These are phyloP conservation scores for Acanthosoma haemorrhoidale DNA, from an alignment of 2,888 invertebrate genomes.

Conservation along the genomic window DNA sequence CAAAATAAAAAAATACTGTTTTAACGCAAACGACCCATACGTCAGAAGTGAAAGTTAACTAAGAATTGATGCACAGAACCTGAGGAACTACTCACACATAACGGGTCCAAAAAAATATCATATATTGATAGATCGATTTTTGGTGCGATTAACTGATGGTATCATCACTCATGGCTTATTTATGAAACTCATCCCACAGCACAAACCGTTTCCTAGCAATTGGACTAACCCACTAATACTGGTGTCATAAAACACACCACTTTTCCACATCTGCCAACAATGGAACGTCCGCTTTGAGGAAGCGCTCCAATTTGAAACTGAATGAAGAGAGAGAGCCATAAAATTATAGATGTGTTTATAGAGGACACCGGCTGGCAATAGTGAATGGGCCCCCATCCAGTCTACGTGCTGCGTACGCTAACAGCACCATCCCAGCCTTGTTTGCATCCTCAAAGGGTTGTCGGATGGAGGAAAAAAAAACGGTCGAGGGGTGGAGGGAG, in stretches of 20 bases:
- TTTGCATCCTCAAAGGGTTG: conserved; percentile 29
- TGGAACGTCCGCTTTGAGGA: background rate
- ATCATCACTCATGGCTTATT: too few relatives aligned
- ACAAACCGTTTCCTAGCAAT: too few relatives aligned
- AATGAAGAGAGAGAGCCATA: conserved; percentile 22
- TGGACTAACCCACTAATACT: too few relatives aligned
- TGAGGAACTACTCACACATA: too few relatives aligned
- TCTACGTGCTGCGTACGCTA: background rate
- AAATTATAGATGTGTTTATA: conserved; percentile 28
- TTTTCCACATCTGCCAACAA: conserved; percentile 1
- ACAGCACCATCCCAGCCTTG: conserved; percentile 20
- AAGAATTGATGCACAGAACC: too few relatives aligned
- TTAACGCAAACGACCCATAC: too few relatives aligned
- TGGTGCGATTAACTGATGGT: too few relatives aligned
- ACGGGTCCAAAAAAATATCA: too few relatives aligned
- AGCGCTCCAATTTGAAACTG: conserved; percentile 23
- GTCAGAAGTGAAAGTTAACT: too few relatives aligned
- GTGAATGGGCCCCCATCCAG: conserved; percentile 20
- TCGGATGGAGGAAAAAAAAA: conserved; percentile 19
- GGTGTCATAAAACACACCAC: background rate
- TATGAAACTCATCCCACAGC: too few relatives aligned
- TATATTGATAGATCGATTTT: too few relatives aligned
- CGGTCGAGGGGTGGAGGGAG: conserved; percentile 16
- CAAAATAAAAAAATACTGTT: too few relatives aligned
- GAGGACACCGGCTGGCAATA: background rate